Evolutionary conservation across 92 coral and sea anemone genomes (phyloP).

Genomic region (Zoanthus solanderi): DNA sequence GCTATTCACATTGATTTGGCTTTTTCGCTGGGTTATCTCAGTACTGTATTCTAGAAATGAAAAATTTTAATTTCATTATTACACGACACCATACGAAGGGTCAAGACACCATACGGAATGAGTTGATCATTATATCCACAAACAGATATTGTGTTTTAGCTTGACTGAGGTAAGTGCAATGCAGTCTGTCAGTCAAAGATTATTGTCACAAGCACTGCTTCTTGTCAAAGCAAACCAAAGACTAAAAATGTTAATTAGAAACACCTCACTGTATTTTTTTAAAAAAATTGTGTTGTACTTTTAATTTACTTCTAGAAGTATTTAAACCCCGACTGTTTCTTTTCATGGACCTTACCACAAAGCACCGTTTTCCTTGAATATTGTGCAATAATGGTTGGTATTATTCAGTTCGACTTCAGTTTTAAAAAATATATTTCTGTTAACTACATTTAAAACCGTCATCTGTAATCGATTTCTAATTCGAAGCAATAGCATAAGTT

Average conservation of each 20-base stretch:
- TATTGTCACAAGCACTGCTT: slow-evolving; percentile 29
- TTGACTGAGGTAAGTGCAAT: slow-evolving; percentile 9
- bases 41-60: not conserved
- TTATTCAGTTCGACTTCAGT: not conserved
- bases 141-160: not conserved
- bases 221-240: slow-evolving; percentile 25
- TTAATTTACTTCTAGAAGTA: not conserved
- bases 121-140: slow-evolving; percentile 6
- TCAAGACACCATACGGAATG: not conserved
- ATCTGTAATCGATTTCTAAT: slow-evolving; percentile 76
- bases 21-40: not conserved
- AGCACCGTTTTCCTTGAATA: not conserved
- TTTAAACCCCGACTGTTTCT: too few relatives aligned
- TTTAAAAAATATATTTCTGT: not conserved
- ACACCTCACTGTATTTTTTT: not conserved
- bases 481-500: slow-evolving; percentile 65
- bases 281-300: not conserved
- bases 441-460: slow-evolving; percentile 49
- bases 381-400: not conserved
- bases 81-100: not conserved
- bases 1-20: not conserved
- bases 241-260: slow-evolving; percentile 25
- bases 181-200: slow-evolving; percentile 35
- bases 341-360: not conserved
- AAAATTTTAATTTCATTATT: not conserved